Evolutionary conservation across 1,140 invertebrate genomes (phyloP), one percentile per base, ranked within the genome.

Genomic region (Cotesia vestalis): DNA sequence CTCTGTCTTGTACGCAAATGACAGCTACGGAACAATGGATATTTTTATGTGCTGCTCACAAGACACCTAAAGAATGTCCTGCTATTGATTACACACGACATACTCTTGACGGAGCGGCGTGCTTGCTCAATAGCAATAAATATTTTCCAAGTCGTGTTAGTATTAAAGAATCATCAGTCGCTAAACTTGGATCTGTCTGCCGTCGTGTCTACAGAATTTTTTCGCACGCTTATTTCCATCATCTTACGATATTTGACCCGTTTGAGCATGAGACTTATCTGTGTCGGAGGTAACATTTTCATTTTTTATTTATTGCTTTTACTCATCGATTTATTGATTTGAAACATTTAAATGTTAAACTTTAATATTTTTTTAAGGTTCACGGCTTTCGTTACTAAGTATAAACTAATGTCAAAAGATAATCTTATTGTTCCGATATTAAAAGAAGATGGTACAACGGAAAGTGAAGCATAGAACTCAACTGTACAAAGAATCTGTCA

Each of bases 11-110:
- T 84, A 97, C 94, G 57, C 98, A 99, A 88, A 99, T 99, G 98
- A 99, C 98, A 57, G 98, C 98, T 4, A 99, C 98, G 14, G 98
- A 99, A 88, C 98, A 99, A 82, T 99, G 98, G 98, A 99, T 99
- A 84, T 99, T 99, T 87, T 88, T 99, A 46, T 99, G 98, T 91
- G 98, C 98, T 72, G 98, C 98, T 61, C 98, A 99, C 84, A 99
- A 99, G 90, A 99, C 98, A 74, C 98, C 98, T 27, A 99, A 99
- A 88, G 98, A 99, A 91, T 99, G 98, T 88, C 96, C 98, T 69
- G 98, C 98, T 17, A 99, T 99, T 84, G 98, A 99, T 87, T 99
- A 99, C 81, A 99, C 98, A 1, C 89, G 98, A 78, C 98, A 99
- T 84, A 99, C 98, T n/a, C 88, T 99, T 66, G 98, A 99, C 88